A percentile compares a stretch with the other conserved stretches of the same genome.
phyloP scores from a whole-genome alignment of 2,888 invertebrate genomes.

The Trissolcus japonicus region DNA sequence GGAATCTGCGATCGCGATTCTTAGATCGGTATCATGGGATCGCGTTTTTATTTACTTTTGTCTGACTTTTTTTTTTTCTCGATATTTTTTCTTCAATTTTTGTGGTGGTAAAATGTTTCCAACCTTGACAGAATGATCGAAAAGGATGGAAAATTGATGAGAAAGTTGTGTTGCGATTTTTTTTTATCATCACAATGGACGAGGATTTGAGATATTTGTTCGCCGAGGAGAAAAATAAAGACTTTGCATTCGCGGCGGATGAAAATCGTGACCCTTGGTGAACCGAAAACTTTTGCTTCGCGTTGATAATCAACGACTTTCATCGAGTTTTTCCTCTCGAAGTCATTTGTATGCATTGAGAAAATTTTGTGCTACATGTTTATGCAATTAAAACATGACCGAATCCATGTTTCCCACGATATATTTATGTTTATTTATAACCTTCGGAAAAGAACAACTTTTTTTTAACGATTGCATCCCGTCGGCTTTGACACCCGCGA shows the following conservation, averaged over 20 bases:
- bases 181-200: too few relatives aligned
- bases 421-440: slow-evolving; percentile 11
- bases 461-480: slow-evolving; percentile 17
- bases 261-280: slow-evolving; percentile 1
- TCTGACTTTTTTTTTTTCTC: too few relatives aligned
- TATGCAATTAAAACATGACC: slow-evolving; percentile 1
- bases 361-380: slow-evolving; percentile 16
- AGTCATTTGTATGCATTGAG: slow-evolving; percentile 1
- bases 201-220: too few relatives aligned
- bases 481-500: slow-evolving; percentile 14
- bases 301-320: slow-evolving; percentile 25
- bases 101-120: too few relatives aligned
- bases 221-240: too few relatives aligned
- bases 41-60: too few relatives aligned
- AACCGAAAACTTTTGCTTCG: slow-evolving; percentile 13
- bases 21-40: too few relatives aligned
- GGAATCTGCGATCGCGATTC: too few relatives aligned
- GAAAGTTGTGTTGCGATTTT: too few relatives aligned
- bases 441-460: slow-evolving; percentile 8
- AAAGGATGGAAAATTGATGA: too few relatives aligned
- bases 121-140: too few relatives aligned
- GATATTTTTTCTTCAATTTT: too few relatives aligned
- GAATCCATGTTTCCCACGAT: slow-evolving; percentile 24
- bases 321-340: slow-evolving; percentile 13
- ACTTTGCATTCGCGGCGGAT: not conserved